Evolutionary conservation across 2,888 invertebrate genomes (phyloP), one percentile per base, ranked within the genome.

Genomic region (Epinotia ramella): DNA sequence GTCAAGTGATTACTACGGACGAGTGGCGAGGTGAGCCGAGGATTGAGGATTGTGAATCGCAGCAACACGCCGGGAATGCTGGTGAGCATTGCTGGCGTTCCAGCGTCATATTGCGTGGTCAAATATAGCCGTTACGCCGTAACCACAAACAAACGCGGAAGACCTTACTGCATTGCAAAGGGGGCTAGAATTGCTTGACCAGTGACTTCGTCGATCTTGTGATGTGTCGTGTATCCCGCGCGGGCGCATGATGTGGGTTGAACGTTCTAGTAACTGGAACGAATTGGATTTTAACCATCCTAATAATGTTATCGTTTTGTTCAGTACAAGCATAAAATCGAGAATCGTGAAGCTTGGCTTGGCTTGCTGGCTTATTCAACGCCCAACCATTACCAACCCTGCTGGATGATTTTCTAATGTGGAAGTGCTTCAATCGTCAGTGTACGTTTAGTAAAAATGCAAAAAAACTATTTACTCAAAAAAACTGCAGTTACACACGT

Each of bases 241-340:
- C 56, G 46, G 28, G 28, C n/a, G 62, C 33, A 33, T 67, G 62
- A 40, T 20, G 66, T 20, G 74, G 59, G 74, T 65, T 70, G 74
- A 70, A 75, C 59, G 74, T 40, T 59, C 70, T 59, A 20, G 65
- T 70, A 70, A 70, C 70, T 70, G 70, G 64, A 60, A 16, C 59
- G 59, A 75, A 75, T 75, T 75, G 65, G 74, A 70, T 69, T 28
- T 70, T 75, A 73, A 75, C 74, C 24, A 70, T 20, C 63, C 18
- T 60, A 64, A 70, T 69, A 64, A 40, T 65, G 18, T 46, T 65
- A 49, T 33, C 56, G 33, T 56, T 53, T 24, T 12, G 33, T 53
- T 66, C 56, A 40, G 40, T 24, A 16, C 20, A n/a, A 68, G 57
- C 20, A 44, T 59, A 13, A 24, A 44, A 68, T 40, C n/a, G 0